These are phyloP conservation scores for Galerucella calmariensis DNA, from an alignment of 2,888 invertebrate genomes.

Conservation along the genomic window DNA sequence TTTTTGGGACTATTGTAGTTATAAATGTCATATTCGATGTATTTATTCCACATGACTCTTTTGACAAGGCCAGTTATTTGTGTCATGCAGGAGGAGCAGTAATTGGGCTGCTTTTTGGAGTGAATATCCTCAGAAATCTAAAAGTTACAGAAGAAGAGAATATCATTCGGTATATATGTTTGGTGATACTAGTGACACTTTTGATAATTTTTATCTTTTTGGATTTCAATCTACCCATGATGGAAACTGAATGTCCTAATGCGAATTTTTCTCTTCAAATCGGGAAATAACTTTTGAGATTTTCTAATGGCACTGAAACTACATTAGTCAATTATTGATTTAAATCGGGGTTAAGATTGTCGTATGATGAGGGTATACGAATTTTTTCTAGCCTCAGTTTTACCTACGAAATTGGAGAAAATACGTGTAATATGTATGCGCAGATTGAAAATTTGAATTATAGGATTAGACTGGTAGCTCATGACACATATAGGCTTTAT, in stretches of 20 bases:
- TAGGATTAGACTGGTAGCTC: too few relatives aligned
- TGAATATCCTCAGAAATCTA: constrained; percentile 73
- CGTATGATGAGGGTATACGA: constrained; percentile 67
- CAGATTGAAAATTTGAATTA: too few relatives aligned
- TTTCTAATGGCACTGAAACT: constrained; percentile 2
- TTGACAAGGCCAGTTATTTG: constrained; percentile 73
- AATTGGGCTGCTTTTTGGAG: constrained; percentile 80
- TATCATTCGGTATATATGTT: constrained; percentile 63
- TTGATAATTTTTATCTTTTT: constrained; percentile 3
- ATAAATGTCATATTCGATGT: constrained; percentile 58
- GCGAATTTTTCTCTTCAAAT: background rate
- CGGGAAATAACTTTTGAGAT: too few relatives aligned
- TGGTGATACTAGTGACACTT: background rate
- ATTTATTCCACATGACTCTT: background rate
- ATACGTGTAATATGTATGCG: background rate
- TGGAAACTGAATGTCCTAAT: constrained; percentile 1
- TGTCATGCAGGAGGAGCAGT: constrained; percentile 80
- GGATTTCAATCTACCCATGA: constrained; percentile 7
- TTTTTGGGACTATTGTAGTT: constrained; percentile 45
- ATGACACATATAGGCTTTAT: too few relatives aligned
- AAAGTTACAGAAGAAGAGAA: constrained; percentile 72
- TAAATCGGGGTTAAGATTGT: background rate
- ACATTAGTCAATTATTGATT: background rate
- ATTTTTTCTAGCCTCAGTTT: constrained; percentile 60
- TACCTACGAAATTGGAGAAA: background rate